Conservation (phyloP, 2,888 invertebrate species). For the Anoncus sp. region DNA sequence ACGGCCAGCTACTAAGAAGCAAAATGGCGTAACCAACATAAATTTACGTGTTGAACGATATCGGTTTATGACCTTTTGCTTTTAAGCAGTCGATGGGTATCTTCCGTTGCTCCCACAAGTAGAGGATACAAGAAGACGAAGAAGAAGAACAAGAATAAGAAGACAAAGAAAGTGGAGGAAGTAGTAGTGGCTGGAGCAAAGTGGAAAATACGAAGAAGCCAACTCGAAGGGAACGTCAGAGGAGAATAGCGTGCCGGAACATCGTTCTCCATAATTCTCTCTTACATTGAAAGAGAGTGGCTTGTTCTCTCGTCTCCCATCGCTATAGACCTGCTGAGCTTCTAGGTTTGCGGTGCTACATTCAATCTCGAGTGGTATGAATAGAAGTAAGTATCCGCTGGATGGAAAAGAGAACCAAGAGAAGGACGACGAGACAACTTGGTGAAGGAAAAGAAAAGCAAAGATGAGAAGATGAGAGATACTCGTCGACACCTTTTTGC, state of each 20-base stretch:
- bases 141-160: not conserved
- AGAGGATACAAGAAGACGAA: not conserved
- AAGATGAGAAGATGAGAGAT: constrained; percentile 26
- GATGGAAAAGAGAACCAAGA: constrained; percentile 1
- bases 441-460: not conserved
- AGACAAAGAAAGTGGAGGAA: constrained; percentile 3
- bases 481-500: constrained; percentile 24
- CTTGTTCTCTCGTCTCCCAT: constrained; percentile 10
- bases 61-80: constrained; percentile 5
- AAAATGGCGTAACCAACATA: not conserved
- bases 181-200: not conserved
- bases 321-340: constrained; percentile 1
- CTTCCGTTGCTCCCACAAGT: not conserved
- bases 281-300: constrained; percentile 28
- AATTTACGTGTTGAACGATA: not conserved
- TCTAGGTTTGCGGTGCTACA: constrained; percentile 12
- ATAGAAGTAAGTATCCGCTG: constrained; percentile 22
- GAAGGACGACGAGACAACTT: constrained; percentile 7
- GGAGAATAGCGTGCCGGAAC: constrained; percentile 41
- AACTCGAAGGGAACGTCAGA: constrained; percentile 19
- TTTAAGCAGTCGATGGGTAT: not conserved
- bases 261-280: constrained; percentile 50
- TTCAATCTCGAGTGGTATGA: constrained; percentile 25
- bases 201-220: constrained; percentile 4
- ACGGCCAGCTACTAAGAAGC: not conserved